Evolutionary conservation across 2,113 vertebrate genomes (phyloP).

Genomic region (Xenopus laevis): DNA sequence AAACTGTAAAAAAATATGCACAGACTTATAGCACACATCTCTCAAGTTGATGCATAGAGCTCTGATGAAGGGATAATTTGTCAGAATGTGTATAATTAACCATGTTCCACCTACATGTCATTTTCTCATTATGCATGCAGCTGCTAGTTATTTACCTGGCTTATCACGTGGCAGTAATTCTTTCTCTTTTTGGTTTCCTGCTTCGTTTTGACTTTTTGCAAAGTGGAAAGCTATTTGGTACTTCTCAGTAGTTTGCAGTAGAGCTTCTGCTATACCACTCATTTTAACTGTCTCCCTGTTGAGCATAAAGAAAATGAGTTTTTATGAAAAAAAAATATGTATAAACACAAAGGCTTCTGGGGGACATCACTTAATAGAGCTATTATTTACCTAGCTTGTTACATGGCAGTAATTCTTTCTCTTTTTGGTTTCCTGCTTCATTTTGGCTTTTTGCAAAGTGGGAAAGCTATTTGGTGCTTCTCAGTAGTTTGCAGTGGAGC

Average conservation of each 20-base stretch:
- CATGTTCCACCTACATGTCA: conserved; percentile 35
- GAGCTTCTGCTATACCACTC: no score
- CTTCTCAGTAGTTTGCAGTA: no score
- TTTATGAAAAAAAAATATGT: no score
- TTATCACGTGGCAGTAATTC: neutral
- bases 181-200: conserved; percentile 12
- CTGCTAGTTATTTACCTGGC: conserved; percentile 38
- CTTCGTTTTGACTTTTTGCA: neutral
- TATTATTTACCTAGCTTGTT: conserved; percentile 33
- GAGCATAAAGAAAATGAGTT: no score
- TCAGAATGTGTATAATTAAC: conserved; percentile 30
- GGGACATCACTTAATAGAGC: no score
- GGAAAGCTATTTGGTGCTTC: no score
- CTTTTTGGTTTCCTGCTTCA: conserved; percentile 15
- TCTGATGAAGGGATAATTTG: conserved; percentile 43
- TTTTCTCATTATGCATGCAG: conserved; percentile 33
- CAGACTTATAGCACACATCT: conserved; percentile 11
- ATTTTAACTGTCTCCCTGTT: no score
- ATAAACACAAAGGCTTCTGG: no score
- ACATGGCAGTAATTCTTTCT: neutral
- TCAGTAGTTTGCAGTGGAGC: no score
- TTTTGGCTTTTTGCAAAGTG: no score
- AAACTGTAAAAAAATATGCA: no score
- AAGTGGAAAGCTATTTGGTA: no score
- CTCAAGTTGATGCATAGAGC: conserved; percentile 36